Evolutionary conservation across 2,113 vertebrate genomes (phyloP), one percentile per base, ranked within the genome.

Genomic region (Tringa solitaria): DNA sequence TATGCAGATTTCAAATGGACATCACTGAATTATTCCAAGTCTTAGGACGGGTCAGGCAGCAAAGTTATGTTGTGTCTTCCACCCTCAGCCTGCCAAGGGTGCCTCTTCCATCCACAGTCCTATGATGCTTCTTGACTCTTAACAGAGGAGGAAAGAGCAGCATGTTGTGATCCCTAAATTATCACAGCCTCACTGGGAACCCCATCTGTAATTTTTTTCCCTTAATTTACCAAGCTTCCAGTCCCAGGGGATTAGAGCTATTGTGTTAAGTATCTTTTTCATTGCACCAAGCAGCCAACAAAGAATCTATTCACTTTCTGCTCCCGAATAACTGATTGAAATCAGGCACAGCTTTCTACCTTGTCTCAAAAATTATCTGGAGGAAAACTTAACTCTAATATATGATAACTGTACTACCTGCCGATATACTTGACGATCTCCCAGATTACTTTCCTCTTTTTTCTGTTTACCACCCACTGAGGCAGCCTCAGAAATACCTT

Each of bases 231-330:
- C 37, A n/a, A 73, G 46, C 41, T 72, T 54, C 27, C 39, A 63
- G 2, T 28, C 30, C 45, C 45, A 73, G 12, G 8, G 14, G 32
- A 89, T 35, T n/a, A 59, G 15, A 90, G 20, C 23, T 32, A 60
- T 2, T 3, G 6, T 0, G 0, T 57, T 70, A 69, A 60, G 3
- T 46, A 74, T 37, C 74, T 15, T 63, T 59, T 33, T 64, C 4
- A 4, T 69, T 87, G 65, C 41, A 80, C 51, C 32, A 59, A 70
- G n/a, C 37, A 53, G 28, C 37, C 72, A 48, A 59, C 61, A 69
- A 79, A 59, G 17, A 46, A 69, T 7, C 21, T 63, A 30, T 24
- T 76, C 0, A 50, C 77, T 43, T 87, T 67, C 43, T 75, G 54
- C 28, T 53, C 68, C 8, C 33, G 30, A 69, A 39, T 2, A 79